These are phyloP conservation scores for Drosophila tani DNA, from an alignment of 1,140 invertebrate species.

Conservation along the genomic window DNA sequence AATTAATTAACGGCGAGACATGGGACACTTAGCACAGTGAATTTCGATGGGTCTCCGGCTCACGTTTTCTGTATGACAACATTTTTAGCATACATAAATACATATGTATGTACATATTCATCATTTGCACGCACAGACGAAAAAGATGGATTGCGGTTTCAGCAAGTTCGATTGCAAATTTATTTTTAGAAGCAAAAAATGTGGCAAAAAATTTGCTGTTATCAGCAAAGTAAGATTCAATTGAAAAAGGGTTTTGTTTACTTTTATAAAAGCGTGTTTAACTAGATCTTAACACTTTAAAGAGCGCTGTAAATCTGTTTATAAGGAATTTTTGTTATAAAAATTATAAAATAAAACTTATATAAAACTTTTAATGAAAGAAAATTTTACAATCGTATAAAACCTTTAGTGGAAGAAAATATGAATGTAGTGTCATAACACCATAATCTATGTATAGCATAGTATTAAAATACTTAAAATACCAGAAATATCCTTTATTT, in stretches of 20 bases:
- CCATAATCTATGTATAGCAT: too few species aligned
- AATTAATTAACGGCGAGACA: slow-evolving; percentile 20
- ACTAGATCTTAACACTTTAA: not conserved
- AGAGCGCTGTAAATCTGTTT: too few species aligned
- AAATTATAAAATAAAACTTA: too few species aligned
- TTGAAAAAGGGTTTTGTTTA: not conserved
- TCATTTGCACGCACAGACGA: not conserved
- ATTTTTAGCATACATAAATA: slow-evolving; percentile 15
- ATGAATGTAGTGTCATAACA: too few species aligned
- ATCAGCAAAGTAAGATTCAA: not conserved
- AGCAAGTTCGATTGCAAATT: not conserved
- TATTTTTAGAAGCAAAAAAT: slow-evolving; percentile 7
- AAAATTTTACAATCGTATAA: too few species aligned
- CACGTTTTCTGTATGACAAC: slow-evolving; percentile 51
- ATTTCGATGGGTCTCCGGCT: slow-evolving; percentile 27
- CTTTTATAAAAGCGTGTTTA: not conserved
- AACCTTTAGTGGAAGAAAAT: too few species aligned
- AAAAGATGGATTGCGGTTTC: not conserved
- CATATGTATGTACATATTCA: too few species aligned
- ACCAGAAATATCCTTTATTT: too few species aligned
- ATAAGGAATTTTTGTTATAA: too few species aligned
- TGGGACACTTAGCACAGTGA: slow-evolving; percentile 25
- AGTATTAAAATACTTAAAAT: too few species aligned
- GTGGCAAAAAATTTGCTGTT: not conserved
- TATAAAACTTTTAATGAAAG: too few species aligned